Evolutionary conservation across 2,113 vertebrate genomes (phyloP).

Genomic region (Ia io): DNA sequence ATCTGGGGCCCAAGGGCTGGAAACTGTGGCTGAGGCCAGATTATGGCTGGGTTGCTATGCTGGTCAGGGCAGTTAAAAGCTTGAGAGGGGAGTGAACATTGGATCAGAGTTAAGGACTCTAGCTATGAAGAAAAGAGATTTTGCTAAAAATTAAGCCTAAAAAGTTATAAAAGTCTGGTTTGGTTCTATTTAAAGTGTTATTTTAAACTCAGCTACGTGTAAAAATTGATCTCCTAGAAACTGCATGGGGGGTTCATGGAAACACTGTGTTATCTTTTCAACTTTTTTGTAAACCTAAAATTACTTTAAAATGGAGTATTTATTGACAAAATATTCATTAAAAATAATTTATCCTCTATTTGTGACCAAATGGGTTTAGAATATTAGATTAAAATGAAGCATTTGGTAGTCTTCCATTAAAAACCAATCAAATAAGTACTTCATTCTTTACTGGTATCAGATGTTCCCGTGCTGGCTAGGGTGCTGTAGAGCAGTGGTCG

Average conservation of each 20-base stretch:
- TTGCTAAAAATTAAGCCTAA: not conserved
- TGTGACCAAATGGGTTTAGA: not conserved
- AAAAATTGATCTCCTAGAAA: not conserved
- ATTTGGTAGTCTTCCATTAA: not conserved
- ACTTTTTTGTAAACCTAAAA: not conserved
- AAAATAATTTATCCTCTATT: not conserved
- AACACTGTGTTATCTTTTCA: not conserved
- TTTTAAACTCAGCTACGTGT: not conserved
- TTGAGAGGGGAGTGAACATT: no score
- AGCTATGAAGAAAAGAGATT: not conserved
- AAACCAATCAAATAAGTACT: not conserved
- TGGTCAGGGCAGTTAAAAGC: not conserved
- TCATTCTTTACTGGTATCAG: not conserved
- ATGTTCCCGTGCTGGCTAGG: not conserved
- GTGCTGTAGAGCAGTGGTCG: no score
- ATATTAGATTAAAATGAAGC: not conserved
- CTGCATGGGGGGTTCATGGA: not conserved
- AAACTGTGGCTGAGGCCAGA: not conserved
- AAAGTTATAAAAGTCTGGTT: not conserved
- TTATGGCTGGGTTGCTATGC: no score
- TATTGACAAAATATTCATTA: conserved; percentile 7
- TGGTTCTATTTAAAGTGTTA: not conserved
- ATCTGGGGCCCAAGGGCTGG: not conserved
- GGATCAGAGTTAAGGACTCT: not conserved
- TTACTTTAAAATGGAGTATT: not conserved